A percentile compares a stretch with the other conserved stretches of the same genome.
These are phyloP conservation scores for Napeogenes inachia DNA, from an alignment of 2,888 invertebrate genomes.

Conservation along the genomic window DNA sequence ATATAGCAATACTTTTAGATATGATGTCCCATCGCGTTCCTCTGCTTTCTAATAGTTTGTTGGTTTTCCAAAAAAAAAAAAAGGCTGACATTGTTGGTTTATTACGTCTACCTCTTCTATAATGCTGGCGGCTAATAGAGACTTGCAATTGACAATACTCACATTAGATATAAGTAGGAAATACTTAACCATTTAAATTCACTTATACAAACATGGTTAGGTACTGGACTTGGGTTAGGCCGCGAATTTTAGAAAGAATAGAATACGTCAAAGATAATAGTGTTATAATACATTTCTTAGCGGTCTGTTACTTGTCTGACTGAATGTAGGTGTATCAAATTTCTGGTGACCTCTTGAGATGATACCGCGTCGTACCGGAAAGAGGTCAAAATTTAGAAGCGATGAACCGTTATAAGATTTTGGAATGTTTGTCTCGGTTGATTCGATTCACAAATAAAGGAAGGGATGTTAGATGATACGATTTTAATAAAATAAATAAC, in stretches of 20 bases:
- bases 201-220: neutral
- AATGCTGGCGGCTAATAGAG: neutral
- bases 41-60: neutral
- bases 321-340: conserved; percentile 3
- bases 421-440: neutral
- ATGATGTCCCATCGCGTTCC: neutral
- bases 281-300: too few species aligned
- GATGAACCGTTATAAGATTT: neutral
- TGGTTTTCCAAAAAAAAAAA: neutral
- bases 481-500: too few species aligned
- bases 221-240: too few species aligned
- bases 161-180: conserved; percentile 22
- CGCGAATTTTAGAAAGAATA: too few species aligned
- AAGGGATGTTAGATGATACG: too few species aligned
- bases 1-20: neutral
- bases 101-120: neutral
- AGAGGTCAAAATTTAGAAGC: conserved; percentile 1
- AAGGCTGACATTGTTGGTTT: neutral
- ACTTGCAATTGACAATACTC: neutral
- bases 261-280: too few species aligned
- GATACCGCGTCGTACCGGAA: neutral
- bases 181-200: conserved; percentile 1
- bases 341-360: conserved; percentile 1
- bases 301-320: too few species aligned
- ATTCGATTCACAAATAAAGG: too few species aligned